A percentile compares a stretch with the other conserved stretches of the same genome.
These are phyloP conservation scores for Orthosia gothica DNA, from an alignment of 2,888 invertebrate genomes.

Conservation along the genomic window DNA sequence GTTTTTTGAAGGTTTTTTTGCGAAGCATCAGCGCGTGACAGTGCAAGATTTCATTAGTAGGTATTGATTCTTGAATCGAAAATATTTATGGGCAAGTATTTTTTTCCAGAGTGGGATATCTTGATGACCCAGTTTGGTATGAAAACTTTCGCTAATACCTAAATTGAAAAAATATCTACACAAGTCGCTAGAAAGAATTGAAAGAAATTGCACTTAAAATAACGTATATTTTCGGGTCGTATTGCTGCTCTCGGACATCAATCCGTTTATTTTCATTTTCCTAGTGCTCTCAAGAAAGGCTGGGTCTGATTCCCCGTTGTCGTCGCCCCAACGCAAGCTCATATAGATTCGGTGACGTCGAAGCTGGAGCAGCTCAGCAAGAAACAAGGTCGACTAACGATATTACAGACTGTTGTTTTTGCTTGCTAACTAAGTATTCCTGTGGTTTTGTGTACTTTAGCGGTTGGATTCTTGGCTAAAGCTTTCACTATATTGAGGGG, in stretches of 20 bases:
- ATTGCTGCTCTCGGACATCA: neutral
- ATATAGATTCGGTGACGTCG: neutral
- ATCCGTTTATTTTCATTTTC: neutral
- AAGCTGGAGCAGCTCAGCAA: neutral
- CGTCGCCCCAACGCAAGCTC: neutral
- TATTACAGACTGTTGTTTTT: slow-evolving; percentile 14
- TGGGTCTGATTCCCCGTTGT: neutral
- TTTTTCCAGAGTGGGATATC: neutral
- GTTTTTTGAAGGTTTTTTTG: slow-evolving; percentile 16
- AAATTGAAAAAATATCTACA: neutral
- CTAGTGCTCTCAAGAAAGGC: neutral
- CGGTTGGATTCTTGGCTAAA: slow-evolving; percentile 10
- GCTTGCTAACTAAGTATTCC: neutral
- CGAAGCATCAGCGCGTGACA: slow-evolving; percentile 16
- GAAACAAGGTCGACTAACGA: neutral
- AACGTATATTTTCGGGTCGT: no score
- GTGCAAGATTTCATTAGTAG: slow-evolving; percentile 31
- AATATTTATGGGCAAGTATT: neutral
- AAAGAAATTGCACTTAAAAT: neutral
- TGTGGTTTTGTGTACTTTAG: slow-evolving; percentile 16
- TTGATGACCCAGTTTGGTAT: neutral
- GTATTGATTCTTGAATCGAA: neutral
- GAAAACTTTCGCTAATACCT: neutral
- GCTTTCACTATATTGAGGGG: neutral
- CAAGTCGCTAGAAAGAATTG: neutral